A percentile compares a stretch with the other conserved stretches of the same genome.
phyloP scores from a whole-genome alignment of 2,888 invertebrate species.

The Sacculina carcini region DNA sequence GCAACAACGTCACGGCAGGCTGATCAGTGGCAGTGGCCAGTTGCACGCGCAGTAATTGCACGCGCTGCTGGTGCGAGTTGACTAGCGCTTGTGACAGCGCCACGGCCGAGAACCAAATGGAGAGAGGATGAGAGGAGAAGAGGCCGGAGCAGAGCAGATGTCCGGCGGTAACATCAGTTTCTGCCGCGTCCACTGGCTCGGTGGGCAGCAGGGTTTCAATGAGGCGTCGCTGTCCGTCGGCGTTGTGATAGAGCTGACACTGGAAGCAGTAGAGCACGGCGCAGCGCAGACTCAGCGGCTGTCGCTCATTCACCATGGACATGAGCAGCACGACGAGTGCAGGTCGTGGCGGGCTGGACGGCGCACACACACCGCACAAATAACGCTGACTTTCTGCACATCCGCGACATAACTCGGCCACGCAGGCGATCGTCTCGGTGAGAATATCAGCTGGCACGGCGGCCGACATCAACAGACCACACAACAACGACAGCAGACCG shows the following conservation, averaged over 20 bases:
- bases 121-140: constrained; percentile 58
- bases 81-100: constrained; percentile 69
- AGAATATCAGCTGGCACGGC: constrained; percentile 89
- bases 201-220: constrained; percentile 68
- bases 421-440: constrained; percentile 82
- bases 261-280: constrained; percentile 93
- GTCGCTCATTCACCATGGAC: constrained; percentile 98
- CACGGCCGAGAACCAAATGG: constrained; percentile 86
- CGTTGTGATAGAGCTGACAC: constrained; percentile 80
- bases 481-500: constrained; percentile 51
- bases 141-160: constrained; percentile 78
- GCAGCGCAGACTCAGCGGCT: constrained; percentile 63
- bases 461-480: constrained; percentile 63
- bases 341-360: constrained; percentile 67
- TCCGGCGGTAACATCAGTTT: constrained; percentile 31
- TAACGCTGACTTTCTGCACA: constrained; percentile 72
- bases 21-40: constrained; percentile 58
- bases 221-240: constrained; percentile 56
- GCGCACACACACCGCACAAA: constrained; percentile 64
- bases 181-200: constrained; percentile 15
- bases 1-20: constrained; percentile 62
- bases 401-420: constrained; percentile 78
- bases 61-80: constrained; percentile 32
- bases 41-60: constrained; percentile 58
- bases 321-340: constrained; percentile 79